These are phyloP conservation scores for Drosophila truncata DNA, from an alignment of 1,140 invertebrate species.

Conservation along the genomic window DNA sequence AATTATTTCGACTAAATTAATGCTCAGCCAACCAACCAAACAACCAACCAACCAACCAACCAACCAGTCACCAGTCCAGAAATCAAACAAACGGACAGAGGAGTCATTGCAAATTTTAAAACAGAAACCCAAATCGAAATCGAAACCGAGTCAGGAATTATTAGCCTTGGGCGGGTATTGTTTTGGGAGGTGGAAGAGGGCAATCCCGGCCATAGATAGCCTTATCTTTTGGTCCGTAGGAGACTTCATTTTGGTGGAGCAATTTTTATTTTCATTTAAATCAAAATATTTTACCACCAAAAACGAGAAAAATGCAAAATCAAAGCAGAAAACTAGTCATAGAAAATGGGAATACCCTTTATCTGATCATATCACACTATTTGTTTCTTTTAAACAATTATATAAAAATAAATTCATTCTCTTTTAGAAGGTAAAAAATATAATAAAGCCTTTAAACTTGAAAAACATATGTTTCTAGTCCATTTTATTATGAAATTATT, in stretches of 20 bases:
- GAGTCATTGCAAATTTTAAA: slow-evolving; percentile 11
- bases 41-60: slow-evolving; percentile 2
- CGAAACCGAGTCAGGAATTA: slow-evolving; percentile 37
- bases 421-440: background rate
- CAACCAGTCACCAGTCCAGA: slow-evolving; percentile 17
- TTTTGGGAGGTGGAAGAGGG: background rate
- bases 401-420: background rate
- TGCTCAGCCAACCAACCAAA: slow-evolving; percentile 37
- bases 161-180: slow-evolving; percentile 27
- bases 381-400: background rate
- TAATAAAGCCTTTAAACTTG: background rate
- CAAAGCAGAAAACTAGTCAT: background rate
- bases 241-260: slow-evolving; percentile 6
- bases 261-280: slow-evolving; percentile 28
- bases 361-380: background rate
- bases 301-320: slow-evolving; percentile 17
- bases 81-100: slow-evolving; percentile 16
- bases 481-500: background rate
- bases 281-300: slow-evolving; percentile 17
- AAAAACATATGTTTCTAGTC: too few species aligned
- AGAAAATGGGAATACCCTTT: slow-evolving; percentile 2
- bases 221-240: slow-evolving; percentile 17
- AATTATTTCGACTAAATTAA: slow-evolving; percentile 76
- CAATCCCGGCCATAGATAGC: slow-evolving; percentile 3
- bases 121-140: slow-evolving; percentile 30